Evolutionary conservation across 1,140 invertebrate species (phyloP).

Genomic region (Leptinotarsa undecemlineata): DNA sequence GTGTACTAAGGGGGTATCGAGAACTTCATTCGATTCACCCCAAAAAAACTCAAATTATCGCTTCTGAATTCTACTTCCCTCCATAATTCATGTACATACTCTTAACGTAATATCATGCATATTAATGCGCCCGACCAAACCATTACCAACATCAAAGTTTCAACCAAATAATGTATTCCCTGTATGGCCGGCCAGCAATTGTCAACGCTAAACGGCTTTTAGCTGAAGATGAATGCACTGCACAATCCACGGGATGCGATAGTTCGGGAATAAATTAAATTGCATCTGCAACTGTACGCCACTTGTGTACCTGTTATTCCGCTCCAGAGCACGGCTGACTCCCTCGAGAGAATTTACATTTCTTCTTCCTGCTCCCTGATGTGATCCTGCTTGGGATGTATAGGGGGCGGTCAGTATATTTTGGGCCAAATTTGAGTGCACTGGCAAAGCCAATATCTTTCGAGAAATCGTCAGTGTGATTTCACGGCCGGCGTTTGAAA

Average conservation of each 20-base stretch:
- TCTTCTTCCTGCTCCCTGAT: constrained; percentile 6
- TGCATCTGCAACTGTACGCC: constrained; percentile 31
- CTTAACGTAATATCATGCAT: constrained; percentile 1
- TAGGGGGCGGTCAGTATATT: neutral
- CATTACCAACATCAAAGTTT: constrained; percentile 8
- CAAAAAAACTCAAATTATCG: no score
- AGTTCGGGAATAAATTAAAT: constrained; percentile 42
- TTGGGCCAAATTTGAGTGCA: neutral
- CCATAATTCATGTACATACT: no score
- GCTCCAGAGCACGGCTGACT: constrained; percentile 23
- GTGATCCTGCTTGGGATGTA: constrained; percentile 1
- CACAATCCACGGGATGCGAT: constrained; percentile 28
- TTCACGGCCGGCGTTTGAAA: no score
- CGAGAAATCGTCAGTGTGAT: no score
- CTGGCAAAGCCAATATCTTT: neutral
- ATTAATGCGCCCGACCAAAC: constrained; percentile 10
- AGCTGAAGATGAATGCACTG: constrained; percentile 37
- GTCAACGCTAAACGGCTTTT: constrained; percentile 41
- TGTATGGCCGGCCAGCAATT: constrained; percentile 29
- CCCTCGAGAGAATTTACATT: constrained; percentile 16
- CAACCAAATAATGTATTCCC: constrained; percentile 1
- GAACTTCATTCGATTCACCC: no score
- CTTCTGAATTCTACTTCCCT: no score
- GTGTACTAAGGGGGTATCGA: no score
- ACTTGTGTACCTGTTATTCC: constrained; percentile 43